Conservation (phyloP, 2,888 invertebrate genomes). For the Hoplodrina ambigua region DNA sequence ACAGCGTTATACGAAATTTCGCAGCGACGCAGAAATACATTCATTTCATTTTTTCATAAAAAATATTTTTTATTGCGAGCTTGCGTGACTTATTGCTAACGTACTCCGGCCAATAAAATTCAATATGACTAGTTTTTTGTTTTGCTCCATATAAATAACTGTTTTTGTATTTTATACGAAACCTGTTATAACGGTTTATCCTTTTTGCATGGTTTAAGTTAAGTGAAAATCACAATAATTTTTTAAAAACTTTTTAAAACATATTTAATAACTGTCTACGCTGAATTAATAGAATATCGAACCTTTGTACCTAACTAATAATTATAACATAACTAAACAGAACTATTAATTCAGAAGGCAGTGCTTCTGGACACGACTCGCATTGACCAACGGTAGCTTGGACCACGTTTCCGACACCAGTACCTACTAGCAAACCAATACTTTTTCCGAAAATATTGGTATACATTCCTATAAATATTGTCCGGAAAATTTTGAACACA, state of each 20-base stretch:
- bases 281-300: not conserved
- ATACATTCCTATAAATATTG: no score
- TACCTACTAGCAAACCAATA: no score
- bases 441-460: no score
- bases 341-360: no score
- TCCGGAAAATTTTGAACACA: no score
- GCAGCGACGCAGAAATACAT: slow-evolving; percentile 37
- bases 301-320: not conserved
- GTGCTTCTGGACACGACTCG: no score
- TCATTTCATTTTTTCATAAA: slow-evolving; percentile 47
- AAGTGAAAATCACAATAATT: slow-evolving; percentile 4
- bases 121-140: slow-evolving; percentile 61
- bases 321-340: no score
- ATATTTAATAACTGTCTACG: not conserved
- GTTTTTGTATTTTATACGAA: slow-evolving; percentile 33
- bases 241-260: not conserved
- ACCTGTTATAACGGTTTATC: slow-evolving; percentile 15
- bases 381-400: no score
- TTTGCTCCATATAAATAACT: slow-evolving; percentile 42
- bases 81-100: slow-evolving; percentile 65
- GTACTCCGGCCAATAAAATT: slow-evolving; percentile 62
- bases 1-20: slow-evolving; percentile 27
- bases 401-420: no score
- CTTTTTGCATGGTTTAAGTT: not conserved
- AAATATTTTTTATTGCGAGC: slow-evolving; percentile 58